Base-by-base conservation (phyloP, 2,113 vertebrate genomes). In the Gnathochromis pfefferi region DNA sequence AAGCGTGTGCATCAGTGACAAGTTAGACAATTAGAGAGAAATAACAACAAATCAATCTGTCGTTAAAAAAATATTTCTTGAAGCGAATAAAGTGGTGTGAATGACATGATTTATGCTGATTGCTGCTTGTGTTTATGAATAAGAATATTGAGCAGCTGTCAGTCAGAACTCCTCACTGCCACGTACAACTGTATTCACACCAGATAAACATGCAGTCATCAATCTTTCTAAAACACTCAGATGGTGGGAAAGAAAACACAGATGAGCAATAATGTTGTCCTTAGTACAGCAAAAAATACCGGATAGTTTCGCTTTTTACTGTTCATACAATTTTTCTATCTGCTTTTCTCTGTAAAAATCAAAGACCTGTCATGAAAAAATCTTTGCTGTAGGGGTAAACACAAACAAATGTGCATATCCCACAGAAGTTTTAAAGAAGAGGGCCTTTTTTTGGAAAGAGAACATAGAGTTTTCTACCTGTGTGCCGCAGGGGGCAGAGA, bases 371-470 rank as follows among this genome's bases (percentile, higher is more conserved):
- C 80, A 85, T 89, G 53, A 81, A 90, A 91, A 85, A 82, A 8
- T 80, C 28, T 73, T 91, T 88, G 95, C 96, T 97, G 58, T 86
- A 88, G 96, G 96, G 94, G 91, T 94, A 95, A 94, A 94, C 91
- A 97, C 91, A 94, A 96, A 95, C 95, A 95, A 96, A 96, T 88
- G 92, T 94, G 89, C 75, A 95, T 85, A 94, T 95, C 90, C 94
- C 89, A 89, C 80, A 89, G 83, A 91, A 89, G 87, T 89, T 94
- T 94, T 91, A 83, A 92, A 92, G 87, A 70, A 80, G 87, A 75
- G 14, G 16, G 42, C 23, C 17, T 85, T 92, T 87, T 93, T 96
- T 92, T 95, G 96, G 95, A 97, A 93, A 81, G 93, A 91, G 65
- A 95, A 96, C 96, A 96, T 91, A 96, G 95, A 90, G 68, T 94